These are phyloP conservation scores for Umimayanthus kanabou DNA, from an alignment of 92 coral and sea anemone genomes.

Conservation along the genomic window DNA sequence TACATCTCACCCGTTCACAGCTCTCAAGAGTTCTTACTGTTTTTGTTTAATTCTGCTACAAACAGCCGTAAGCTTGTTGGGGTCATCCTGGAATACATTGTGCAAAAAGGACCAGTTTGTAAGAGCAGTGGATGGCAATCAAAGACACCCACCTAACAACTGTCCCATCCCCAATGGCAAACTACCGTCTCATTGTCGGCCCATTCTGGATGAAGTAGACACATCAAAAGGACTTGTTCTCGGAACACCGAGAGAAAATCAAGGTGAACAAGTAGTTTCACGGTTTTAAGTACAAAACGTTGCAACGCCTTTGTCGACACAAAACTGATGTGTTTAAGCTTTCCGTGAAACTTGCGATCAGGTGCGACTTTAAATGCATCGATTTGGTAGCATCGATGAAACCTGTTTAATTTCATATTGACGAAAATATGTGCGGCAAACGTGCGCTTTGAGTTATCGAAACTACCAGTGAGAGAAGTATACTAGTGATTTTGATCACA, in stretches of 20 bases:
- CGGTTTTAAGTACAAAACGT: too few species aligned
- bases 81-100: background rate
- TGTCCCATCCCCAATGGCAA: background rate
- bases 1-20: background rate
- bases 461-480: too few species aligned
- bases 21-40: too few species aligned
- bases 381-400: too few species aligned
- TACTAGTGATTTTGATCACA: too few species aligned
- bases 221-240: constrained; percentile 17
- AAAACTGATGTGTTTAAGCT: background rate
- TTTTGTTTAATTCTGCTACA: background rate
- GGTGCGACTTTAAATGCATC: too few species aligned
- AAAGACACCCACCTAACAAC: background rate
- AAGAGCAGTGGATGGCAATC: background rate
- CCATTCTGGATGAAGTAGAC: constrained; percentile 5
- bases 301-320: background rate
- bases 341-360: too few species aligned
- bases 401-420: too few species aligned
- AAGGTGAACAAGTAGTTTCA: background rate
- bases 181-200: constrained; percentile 8
- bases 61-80: background rate
- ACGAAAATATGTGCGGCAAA: too few species aligned
- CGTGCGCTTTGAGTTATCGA: too few species aligned
- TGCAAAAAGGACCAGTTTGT: background rate
- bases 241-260: constrained; percentile 20